Percentiles rank a stretch among this genome's conserved stretches.
Conservation (phyloP, 2,113 vertebrate genomes). For the Polypterus senegalus region DNA sequence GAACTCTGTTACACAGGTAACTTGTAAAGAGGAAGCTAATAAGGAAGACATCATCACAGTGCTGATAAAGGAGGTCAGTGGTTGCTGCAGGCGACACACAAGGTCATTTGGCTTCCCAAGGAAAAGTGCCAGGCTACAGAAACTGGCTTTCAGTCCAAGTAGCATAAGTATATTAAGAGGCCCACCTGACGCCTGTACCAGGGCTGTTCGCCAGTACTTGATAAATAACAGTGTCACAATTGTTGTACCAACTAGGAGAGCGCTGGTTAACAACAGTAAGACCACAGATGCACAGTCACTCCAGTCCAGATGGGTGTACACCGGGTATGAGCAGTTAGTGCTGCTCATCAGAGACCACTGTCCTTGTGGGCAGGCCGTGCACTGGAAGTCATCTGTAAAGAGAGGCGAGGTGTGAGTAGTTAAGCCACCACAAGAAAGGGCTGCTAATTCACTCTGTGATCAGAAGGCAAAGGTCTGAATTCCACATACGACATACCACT, state of each 20-base stretch:
- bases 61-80: conserved; percentile 46
- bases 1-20: conserved; percentile 52
- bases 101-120: conserved; percentile 42
- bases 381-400: conserved; percentile 53
- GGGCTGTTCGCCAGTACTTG: conserved; percentile 28
- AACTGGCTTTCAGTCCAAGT: conserved; percentile 38
- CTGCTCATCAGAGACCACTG: conserved; percentile 57
- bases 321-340: conserved; percentile 40
- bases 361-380: conserved; percentile 36
- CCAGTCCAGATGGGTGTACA: conserved; percentile 49
- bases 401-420: background rate
- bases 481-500: conserved; percentile 39
- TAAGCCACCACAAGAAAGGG: background rate
- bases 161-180: conserved; percentile 38
- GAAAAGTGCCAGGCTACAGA: conserved; percentile 48
- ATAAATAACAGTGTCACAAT: conserved; percentile 39
- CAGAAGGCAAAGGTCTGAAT: background rate
- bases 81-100: conserved; percentile 51
- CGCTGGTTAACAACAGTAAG: conserved; percentile 25
- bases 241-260: conserved; percentile 27
- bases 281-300: conserved; percentile 22
- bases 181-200: conserved; percentile 54
- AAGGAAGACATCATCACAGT: conserved; percentile 54
- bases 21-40: conserved; percentile 52
- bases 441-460: background rate